Evolutionary conservation across 2,888 invertebrate genomes (phyloP), one percentile per base, ranked within the genome.

Genomic region (Melikaiella ostensackeni): DNA sequence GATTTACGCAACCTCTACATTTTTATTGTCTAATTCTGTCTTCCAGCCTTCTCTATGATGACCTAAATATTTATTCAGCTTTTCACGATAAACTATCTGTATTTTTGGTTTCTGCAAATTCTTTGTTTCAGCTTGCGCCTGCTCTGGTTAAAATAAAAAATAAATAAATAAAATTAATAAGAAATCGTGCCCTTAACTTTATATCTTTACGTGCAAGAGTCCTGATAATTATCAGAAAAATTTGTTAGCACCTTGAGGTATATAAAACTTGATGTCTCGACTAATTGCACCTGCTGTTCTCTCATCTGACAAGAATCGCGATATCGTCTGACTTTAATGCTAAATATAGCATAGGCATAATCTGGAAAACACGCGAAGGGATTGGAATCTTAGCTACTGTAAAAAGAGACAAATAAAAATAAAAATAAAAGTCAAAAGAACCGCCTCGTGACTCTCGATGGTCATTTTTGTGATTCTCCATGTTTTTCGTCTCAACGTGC

Each of bases 271-370:
- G 46, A 70, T 42, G 64, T 66, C 30, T 66, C 46, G 66, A 66
- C 46, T 66, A 66, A 66, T 66, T 46, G 27, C 46, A 66, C 66
- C 66, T 66, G 66, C 66, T 66, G 70, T 27, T 70, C 27, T 50
- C 70, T 70, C 46, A 66, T 66, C 50, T 46, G 50, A 50, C 11
- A 19, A 30, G n/a, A 70, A 70, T 70, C 46, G 30, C 70, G 46
- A 50, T 70, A 27, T n/a, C 46, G 46, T 19, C n/a, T 50, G n/a
- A n/a, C 50, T 50, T 50, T n/a, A 50, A n/a, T n/a, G 9, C n/a
- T 50, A 50, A 50, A n/a, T 50, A 50, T 70, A 70, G 46, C 50
- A 27, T 50, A 70, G 46, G 42, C 27, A 66, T 66, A 66, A 66
- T 46, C 66, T 70, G 24, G 27, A 30, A 27, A 70, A 70, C 42